phyloP scores from a whole-genome alignment of 2,888 invertebrate genomes.

The Tineola bisselliella region DNA sequence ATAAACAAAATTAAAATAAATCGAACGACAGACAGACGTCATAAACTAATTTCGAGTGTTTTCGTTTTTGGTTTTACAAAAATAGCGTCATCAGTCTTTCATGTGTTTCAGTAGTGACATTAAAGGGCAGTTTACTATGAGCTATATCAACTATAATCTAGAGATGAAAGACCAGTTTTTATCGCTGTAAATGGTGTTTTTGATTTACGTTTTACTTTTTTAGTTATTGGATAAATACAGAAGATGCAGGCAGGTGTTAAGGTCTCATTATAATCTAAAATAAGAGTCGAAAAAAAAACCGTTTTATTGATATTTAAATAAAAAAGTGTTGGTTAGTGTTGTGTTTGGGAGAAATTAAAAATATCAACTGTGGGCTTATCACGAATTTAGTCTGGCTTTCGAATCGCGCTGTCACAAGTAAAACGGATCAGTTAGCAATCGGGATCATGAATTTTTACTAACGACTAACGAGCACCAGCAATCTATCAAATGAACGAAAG shows the following conservation, averaged over 20 bases:
- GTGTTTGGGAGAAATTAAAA: too few relatives aligned
- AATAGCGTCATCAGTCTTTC: constrained; percentile 66
- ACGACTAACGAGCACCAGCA: too few relatives aligned
- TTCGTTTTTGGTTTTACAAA: constrained; percentile 62
- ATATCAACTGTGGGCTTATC: too few relatives aligned
- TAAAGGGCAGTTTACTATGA: constrained; percentile 54
- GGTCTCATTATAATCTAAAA: neutral
- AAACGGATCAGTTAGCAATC: too few relatives aligned
- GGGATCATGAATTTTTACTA: too few relatives aligned
- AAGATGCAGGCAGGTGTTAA: neutral
- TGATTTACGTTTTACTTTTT: constrained; percentile 41
- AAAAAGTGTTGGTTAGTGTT: too few relatives aligned
- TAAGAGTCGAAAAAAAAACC: too few relatives aligned
- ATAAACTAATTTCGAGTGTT: constrained; percentile 68
- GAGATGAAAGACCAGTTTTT: constrained; percentile 49
- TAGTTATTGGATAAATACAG: neutral
- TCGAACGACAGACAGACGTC: constrained; percentile 67
- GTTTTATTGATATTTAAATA: too few relatives aligned
- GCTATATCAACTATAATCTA: constrained; percentile 46
- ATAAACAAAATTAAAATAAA: constrained; percentile 67
- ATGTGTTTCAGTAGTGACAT: constrained; percentile 57
- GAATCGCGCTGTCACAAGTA: too few relatives aligned
- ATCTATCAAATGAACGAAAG: too few relatives aligned
- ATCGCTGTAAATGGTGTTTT: constrained; percentile 44
- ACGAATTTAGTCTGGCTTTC: too few relatives aligned